These are phyloP conservation scores for Drosophila truncata DNA, from an alignment of 1,140 invertebrate genomes.

Conservation along the genomic window DNA sequence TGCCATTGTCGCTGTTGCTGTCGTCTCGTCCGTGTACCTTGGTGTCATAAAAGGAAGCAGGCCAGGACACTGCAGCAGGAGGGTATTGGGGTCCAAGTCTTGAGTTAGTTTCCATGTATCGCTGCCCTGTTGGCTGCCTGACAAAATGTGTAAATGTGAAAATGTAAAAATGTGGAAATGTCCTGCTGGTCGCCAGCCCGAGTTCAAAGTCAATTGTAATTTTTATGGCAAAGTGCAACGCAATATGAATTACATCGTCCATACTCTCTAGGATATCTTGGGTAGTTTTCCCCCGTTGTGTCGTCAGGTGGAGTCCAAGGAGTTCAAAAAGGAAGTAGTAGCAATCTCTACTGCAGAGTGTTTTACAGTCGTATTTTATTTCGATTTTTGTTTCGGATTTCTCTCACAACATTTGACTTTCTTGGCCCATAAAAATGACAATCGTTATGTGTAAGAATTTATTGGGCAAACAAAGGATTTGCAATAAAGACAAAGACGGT, in stretches of 20 bases:
- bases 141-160: conserved; percentile 66
- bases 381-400: background rate
- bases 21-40: conserved; percentile 69
- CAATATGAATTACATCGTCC: conserved; percentile 65
- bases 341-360: conserved; percentile 16
- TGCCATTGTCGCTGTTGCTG: conserved; percentile 24
- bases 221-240: conserved; percentile 75
- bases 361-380: conserved; percentile 10
- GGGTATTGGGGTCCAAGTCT: conserved; percentile 12
- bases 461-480: conserved; percentile 29
- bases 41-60: conserved; percentile 78
- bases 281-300: background rate
- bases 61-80: conserved; percentile 52
- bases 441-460: conserved; percentile 51
- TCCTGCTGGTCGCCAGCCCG: conserved; percentile 65
- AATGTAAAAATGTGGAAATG: conserved; percentile 65
- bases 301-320: conserved; percentile 7
- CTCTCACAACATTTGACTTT: conserved; percentile 27
- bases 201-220: conserved; percentile 82
- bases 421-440: conserved; percentile 49
- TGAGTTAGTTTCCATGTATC: conserved; percentile 76
- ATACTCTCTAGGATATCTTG: conserved; percentile 29
- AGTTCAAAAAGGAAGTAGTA: background rate
- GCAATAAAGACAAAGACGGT: background rate
- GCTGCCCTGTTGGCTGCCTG: conserved; percentile 69